Conservation (phyloP, 1,140 invertebrate species). For the Bombus impatiens region DNA sequence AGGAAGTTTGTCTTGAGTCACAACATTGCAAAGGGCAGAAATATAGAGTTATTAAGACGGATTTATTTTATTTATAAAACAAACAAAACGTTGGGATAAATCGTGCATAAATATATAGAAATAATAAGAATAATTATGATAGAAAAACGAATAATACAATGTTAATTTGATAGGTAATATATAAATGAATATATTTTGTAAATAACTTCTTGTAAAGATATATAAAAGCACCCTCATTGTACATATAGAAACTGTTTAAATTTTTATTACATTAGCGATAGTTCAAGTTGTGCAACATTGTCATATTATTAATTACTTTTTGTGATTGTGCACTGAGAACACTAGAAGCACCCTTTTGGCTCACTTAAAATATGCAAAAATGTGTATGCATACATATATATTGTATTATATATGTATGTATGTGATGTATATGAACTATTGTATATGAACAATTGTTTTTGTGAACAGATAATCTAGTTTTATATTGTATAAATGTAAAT, state of each 20-base stretch:
- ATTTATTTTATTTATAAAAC: conserved; percentile 79
- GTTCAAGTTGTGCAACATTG: conserved; percentile 74
- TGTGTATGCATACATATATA: conserved; percentile 66
- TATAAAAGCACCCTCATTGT: conserved; percentile 74
- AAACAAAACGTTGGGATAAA: conserved; percentile 69
- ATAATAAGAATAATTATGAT: conserved; percentile 70
- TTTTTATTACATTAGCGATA: conserved; percentile 78
- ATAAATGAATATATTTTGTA: conserved; percentile 82
- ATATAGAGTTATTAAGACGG: conserved; percentile 67
- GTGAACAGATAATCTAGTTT: conserved; percentile 77
- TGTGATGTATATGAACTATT: conserved; percentile 71
- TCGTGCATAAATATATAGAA: conserved; percentile 72
- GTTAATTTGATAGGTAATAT: conserved; percentile 81
- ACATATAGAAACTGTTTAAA: conserved; percentile 77
- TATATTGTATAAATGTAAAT: conserved; percentile 76
- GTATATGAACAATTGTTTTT: conserved; percentile 76
- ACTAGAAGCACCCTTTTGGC: conserved; percentile 65
- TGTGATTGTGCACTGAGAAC: conserved; percentile 67
- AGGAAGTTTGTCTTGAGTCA: conserved; percentile 63
- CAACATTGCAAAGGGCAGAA: conserved; percentile 62
- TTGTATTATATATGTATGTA: conserved; percentile 65
- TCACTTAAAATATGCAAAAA: conserved; percentile 55
- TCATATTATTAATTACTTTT: conserved; percentile 73
- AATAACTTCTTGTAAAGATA: conserved; percentile 81
- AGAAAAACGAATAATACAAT: conserved; percentile 75